Evolutionary conservation across 2,888 invertebrate genomes (phyloP).

Genomic region (Danaus chrysippus): DNA sequence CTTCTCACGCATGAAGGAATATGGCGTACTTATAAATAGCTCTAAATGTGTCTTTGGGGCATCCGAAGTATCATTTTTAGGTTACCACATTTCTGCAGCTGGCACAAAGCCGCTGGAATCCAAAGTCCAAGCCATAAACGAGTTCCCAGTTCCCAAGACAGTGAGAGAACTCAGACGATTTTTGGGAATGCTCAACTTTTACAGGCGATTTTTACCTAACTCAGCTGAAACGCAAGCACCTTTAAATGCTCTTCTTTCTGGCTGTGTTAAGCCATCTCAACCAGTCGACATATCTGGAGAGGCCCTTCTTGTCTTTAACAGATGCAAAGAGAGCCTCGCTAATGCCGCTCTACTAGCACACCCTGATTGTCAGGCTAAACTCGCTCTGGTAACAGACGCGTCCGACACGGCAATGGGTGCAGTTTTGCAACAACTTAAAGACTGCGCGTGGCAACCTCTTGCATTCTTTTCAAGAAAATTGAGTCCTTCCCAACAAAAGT

Average conservation of each 20-base stretch:
- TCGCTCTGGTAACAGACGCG: too few species aligned
- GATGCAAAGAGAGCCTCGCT: too few species aligned
- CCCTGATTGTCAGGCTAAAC: too few species aligned
- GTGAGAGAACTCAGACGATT: not conserved
- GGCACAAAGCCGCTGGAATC: conserved; percentile 4
- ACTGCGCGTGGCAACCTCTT: too few species aligned
- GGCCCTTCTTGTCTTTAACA: too few species aligned
- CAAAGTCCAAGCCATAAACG: not conserved
- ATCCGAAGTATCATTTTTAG: conserved; percentile 1
- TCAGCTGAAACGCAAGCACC: not conserved
- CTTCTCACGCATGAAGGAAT: conserved; percentile 6
- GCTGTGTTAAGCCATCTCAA: not conserved
- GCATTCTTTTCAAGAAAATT: too few species aligned
- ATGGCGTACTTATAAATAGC: conserved; percentile 6
- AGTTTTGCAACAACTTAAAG: too few species aligned
- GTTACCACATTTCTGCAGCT: not conserved
- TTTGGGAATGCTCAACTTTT: not conserved
- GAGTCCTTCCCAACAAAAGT: too few species aligned
- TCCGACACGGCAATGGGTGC: too few species aligned
- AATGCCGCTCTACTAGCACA: too few species aligned
- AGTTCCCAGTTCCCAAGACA: not conserved
- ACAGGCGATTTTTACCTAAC: too few species aligned
- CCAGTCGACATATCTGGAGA: not conserved
- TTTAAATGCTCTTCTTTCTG: not conserved
- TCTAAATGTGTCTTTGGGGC: conserved; percentile 7